These are phyloP conservation scores for Latrodectus hesperus DNA, from an alignment of 2,888 invertebrate genomes.

Conservation along the genomic window DNA sequence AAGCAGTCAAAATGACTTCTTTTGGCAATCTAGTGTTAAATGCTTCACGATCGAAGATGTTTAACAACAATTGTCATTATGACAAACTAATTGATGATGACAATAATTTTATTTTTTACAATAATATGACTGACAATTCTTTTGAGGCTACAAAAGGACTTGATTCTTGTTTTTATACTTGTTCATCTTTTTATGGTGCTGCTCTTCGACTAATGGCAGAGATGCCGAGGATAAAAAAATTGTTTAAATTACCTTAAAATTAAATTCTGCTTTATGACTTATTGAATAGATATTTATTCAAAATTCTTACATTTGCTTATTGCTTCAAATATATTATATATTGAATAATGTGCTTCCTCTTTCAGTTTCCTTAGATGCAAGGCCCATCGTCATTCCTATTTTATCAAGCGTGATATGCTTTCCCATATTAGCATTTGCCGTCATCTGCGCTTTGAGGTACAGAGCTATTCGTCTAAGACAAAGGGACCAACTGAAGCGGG, in stretches of 20 bases:
- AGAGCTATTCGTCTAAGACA: slow-evolving; percentile 89
- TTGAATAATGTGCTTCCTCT: slow-evolving; percentile 71
- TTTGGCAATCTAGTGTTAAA: not conserved
- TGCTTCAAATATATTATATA: too few species aligned
- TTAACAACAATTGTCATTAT: not conserved
- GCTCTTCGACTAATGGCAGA: too few species aligned
- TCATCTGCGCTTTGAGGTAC: slow-evolving; percentile 89
- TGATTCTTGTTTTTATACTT: too few species aligned
- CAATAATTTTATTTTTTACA: not conserved
- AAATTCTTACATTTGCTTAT: too few species aligned
- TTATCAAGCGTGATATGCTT: slow-evolving; percentile 93
- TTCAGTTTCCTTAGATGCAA: slow-evolving; percentile 85
- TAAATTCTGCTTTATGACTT: too few species aligned
- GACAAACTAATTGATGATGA: not conserved
- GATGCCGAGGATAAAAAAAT: too few species aligned
- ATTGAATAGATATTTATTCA: too few species aligned
- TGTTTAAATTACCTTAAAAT: not conserved
- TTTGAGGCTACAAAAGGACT: too few species aligned
- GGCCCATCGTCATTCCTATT: slow-evolving; percentile 88
- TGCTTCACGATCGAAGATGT: not conserved
- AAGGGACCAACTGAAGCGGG: slow-evolving; percentile 78
- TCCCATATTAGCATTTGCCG: slow-evolving; percentile 87
- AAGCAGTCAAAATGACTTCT: not conserved
- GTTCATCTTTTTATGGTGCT: too few species aligned
- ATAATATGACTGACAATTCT: not conserved